Conservation (phyloP, 2,888 invertebrate genomes). For the Sesia bembeciformis region DNA sequence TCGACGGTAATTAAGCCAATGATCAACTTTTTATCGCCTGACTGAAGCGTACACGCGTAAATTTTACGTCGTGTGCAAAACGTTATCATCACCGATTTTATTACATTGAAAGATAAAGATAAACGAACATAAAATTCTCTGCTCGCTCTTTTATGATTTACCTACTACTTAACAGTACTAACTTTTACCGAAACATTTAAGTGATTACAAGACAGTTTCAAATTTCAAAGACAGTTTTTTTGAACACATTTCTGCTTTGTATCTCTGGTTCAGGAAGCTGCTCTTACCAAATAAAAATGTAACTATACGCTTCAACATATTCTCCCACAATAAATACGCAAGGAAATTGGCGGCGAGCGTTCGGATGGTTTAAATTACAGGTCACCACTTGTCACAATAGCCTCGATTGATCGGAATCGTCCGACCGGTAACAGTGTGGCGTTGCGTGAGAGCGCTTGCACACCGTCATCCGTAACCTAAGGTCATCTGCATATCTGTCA, state of each 20-base stretch:
- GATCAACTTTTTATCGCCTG: constrained; percentile 14
- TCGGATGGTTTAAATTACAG: not conserved
- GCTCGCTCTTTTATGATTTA: too few species aligned
- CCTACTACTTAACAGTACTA: too few species aligned
- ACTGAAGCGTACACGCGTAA: constrained; percentile 3
- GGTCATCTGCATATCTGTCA: not conserved
- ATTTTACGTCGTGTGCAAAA: not conserved
- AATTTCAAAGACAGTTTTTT: not conserved
- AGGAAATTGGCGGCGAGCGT: not conserved
- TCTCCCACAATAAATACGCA: not conserved
- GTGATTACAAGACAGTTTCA: too few species aligned
- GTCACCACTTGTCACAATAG: not conserved
- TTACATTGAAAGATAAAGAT: too few species aligned
- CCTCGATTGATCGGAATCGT: not conserved
- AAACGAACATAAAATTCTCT: too few species aligned
- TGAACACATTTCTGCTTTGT: not conserved
- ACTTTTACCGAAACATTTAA: too few species aligned
- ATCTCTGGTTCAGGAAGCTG: too few species aligned
- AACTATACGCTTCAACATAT: too few species aligned
- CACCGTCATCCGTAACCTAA: not conserved
- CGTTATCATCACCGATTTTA: too few species aligned
- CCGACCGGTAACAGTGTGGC: not conserved
- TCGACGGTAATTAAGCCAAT: constrained; percentile 20
- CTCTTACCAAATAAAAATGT: too few species aligned
- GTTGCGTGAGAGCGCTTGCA: not conserved